These are phyloP conservation scores for Lordiphosa collinella DNA, from an alignment of 1,140 invertebrate genomes.

Conservation along the genomic window DNA sequence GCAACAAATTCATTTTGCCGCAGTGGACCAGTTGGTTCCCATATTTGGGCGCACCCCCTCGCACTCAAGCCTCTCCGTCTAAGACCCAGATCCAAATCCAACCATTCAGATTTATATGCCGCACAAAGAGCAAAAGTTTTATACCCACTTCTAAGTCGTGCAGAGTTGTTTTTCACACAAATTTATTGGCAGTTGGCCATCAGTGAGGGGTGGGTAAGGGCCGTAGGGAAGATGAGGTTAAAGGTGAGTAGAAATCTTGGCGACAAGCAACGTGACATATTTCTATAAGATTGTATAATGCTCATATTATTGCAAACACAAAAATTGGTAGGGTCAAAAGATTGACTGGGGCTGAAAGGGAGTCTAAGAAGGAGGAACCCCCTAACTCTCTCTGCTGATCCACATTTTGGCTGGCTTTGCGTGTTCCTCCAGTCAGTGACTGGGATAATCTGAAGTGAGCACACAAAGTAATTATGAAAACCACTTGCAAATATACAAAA, in stretches of 20 bases:
- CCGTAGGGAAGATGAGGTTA: neutral
- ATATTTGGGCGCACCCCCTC: slow-evolving; percentile 1
- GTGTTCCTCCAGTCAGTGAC: too few species aligned
- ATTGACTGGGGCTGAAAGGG: too few species aligned
- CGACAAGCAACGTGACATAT: slow-evolving; percentile 10
- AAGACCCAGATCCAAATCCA: slow-evolving; percentile 27
- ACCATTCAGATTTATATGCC: slow-evolving; percentile 52
- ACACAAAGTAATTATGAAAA: slow-evolving; percentile 72
- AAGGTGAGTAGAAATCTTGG: neutral
- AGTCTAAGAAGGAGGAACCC: too few species aligned
- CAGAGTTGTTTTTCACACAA: slow-evolving; percentile 48
- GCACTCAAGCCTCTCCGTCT: neutral
- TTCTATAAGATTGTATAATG: slow-evolving; percentile 13
- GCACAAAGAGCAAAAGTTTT: slow-evolving; percentile 52
- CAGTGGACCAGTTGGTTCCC: slow-evolving; percentile 2
- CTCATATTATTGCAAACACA: slow-evolving; percentile 5
- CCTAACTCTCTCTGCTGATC: too few species aligned
- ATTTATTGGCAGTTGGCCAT: slow-evolving; percentile 51
- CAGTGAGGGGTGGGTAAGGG: slow-evolving; percentile 5
- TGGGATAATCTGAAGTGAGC: slow-evolving; percentile 39
- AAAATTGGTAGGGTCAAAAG: neutral
- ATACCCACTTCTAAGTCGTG: slow-evolving; percentile 36
- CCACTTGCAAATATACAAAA: slow-evolving; percentile 47
- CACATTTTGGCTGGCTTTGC: too few species aligned
- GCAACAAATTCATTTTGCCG: slow-evolving; percentile 11